Percentiles rank a stretch among this genome's conserved stretches.
These are phyloP conservation scores for Pandemis cinnamomeana DNA, from an alignment of 2,888 invertebrate genomes.

Conservation along the genomic window DNA sequence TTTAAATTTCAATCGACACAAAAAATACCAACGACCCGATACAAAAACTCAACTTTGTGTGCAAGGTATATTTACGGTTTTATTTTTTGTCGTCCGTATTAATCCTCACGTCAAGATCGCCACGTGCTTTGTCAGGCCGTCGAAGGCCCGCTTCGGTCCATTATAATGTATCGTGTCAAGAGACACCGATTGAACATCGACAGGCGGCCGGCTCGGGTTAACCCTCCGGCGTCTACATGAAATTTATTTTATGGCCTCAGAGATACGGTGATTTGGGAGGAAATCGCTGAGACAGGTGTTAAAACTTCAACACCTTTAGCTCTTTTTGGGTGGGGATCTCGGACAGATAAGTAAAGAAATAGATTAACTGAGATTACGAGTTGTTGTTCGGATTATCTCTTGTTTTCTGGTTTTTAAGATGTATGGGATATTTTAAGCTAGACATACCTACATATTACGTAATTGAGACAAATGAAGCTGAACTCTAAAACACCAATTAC, in stretches of 20 bases:
- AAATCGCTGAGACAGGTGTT: conserved; percentile 83
- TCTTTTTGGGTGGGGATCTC: conserved; percentile 71
- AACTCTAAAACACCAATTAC: neutral
- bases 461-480: neutral
- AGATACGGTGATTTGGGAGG: conserved; percentile 82
- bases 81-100: conserved; percentile 80
- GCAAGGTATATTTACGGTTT: conserved; percentile 66
- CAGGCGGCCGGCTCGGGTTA: conserved; percentile 70
- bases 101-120: conserved; percentile 83
- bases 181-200: conserved; percentile 83
- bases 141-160: conserved; percentile 76
- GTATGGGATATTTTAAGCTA: conserved; percentile 64
- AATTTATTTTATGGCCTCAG: conserved; percentile 83
- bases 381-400: conserved; percentile 74
- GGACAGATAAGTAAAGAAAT: conserved; percentile 75
- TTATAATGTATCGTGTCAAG: conserved; percentile 84
- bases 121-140: conserved; percentile 83
- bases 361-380: conserved; percentile 71
- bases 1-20: conserved; percentile 63
- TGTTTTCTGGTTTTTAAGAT: conserved; percentile 72
- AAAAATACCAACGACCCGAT: conserved; percentile 60
- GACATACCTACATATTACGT: conserved; percentile 48
- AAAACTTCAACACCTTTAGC: conserved; percentile 81
- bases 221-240: conserved; percentile 82
- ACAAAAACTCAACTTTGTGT: conserved; percentile 74